A percentile compares a stretch with the other conserved stretches of the same genome.
These are phyloP conservation scores for Papilio machaon DNA, from an alignment of 1,140 invertebrate genomes.

Conservation along the genomic window DNA sequence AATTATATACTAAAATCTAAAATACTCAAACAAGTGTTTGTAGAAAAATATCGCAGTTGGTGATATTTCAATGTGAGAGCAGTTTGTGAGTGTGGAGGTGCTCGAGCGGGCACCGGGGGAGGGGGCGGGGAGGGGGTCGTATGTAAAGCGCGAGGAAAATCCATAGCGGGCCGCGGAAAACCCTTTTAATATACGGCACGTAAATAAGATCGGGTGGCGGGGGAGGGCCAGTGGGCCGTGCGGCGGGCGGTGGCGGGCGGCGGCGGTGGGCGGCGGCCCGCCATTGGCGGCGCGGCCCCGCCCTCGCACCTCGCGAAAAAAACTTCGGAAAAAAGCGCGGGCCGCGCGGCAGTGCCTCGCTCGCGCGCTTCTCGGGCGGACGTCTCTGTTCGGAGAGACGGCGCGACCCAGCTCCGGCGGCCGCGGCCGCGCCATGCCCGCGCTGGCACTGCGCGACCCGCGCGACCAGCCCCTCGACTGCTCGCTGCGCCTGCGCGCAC, in stretches of 20 bases:
- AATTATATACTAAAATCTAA: too few relatives aligned
- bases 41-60: too few relatives aligned
- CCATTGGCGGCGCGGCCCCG: constrained; percentile 56
- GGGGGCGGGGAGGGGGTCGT: constrained; percentile 46
- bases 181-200: constrained; percentile 81
- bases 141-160: constrained; percentile 78
- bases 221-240: constrained; percentile 44
- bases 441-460: constrained; percentile 77
- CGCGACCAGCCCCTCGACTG: constrained; percentile 79
- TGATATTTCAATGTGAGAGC: neutral
- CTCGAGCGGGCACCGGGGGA: neutral
- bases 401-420: constrained; percentile 72
- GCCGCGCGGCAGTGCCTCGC: constrained; percentile 73
- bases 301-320: constrained; percentile 58
- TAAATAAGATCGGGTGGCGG: constrained; percentile 66
- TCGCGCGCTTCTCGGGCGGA: constrained; percentile 72
- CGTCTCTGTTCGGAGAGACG: constrained; percentile 67
- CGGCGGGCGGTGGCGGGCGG: constrained; percentile 46
- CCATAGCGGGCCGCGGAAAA: constrained; percentile 79
- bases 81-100: neutral
- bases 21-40: too few relatives aligned
- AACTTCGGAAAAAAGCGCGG: constrained; percentile 67
- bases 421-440: constrained; percentile 78
- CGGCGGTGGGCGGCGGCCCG: constrained; percentile 48
- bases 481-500: constrained; percentile 77